phyloP scores from a whole-genome alignment of 2,113 vertebrate genomes.

The Dolichotis patagonum region DNA sequence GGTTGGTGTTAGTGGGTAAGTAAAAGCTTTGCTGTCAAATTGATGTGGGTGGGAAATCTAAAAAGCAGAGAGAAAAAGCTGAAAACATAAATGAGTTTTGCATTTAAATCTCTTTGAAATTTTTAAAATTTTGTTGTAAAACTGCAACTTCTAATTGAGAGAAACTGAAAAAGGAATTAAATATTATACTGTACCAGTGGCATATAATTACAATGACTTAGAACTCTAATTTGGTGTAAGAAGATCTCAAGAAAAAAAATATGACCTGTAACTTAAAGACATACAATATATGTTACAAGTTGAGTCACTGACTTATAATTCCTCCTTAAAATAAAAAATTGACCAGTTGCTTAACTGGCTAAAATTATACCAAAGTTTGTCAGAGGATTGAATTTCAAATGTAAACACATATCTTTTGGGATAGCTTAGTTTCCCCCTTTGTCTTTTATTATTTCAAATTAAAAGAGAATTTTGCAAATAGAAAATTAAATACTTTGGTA shows the following conservation, averaged over 20 bases:
- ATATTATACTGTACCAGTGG: not conserved
- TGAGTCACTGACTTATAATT: not conserved
- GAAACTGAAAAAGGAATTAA: not conserved
- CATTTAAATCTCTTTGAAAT: not conserved
- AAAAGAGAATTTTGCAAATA: not conserved
- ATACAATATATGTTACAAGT: not conserved
- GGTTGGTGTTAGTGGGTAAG: not conserved
- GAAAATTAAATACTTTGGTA: not conserved
- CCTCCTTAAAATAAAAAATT: not conserved
- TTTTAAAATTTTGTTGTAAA: not conserved
- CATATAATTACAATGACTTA: not conserved
- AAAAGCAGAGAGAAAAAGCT: not conserved
- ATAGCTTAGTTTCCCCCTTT: not conserved
- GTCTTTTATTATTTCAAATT: not conserved
- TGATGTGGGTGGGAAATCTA: not conserved
- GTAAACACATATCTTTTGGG: not conserved
- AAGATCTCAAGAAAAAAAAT: not conserved
- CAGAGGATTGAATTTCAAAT: not conserved
- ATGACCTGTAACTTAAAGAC: not conserved
- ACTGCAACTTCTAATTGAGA: not conserved
- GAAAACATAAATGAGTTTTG: not conserved
- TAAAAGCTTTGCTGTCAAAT: slow-evolving; percentile 38
- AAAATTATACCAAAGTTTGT: not conserved
- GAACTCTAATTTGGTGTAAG: not conserved
- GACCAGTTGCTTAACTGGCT: not conserved